A percentile compares a stretch with the other conserved stretches of the same genome.
These are phyloP conservation scores for Contarinia nasturtii DNA, from an alignment of 1,140 invertebrate species.

Conservation along the genomic window DNA sequence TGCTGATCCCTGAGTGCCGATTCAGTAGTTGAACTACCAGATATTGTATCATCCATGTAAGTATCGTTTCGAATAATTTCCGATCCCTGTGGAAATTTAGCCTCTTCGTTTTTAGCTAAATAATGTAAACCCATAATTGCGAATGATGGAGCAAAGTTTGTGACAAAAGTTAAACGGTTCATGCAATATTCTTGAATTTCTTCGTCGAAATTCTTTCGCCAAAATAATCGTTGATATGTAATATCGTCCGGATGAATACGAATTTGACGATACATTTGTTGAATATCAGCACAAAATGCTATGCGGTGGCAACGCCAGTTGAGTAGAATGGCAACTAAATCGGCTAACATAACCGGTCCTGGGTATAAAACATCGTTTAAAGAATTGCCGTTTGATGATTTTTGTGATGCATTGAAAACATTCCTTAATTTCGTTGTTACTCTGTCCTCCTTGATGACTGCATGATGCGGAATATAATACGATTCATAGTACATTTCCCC, in stretches of 20 bases:
- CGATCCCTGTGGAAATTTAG: background rate
- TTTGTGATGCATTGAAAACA: conserved; percentile 17
- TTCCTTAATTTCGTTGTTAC: conserved; percentile 15
- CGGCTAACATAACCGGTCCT: conserved; percentile 19
- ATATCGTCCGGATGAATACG: conserved; percentile 11
- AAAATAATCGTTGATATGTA: conserved; percentile 18
- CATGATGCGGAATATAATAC: conserved; percentile 24
- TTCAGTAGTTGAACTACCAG: conserved; percentile 11
- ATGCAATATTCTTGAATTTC: conserved; percentile 5
- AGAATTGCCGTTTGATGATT: conserved; percentile 10
- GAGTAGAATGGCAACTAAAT: conserved; percentile 14
- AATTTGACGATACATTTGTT: conserved; percentile 17
- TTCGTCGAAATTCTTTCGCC: conserved; percentile 7
- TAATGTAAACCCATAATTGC: conserved; percentile 11
- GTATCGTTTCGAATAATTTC: conserved; percentile 10
- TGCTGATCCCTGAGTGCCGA: conserved; percentile 6
- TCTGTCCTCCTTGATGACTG: conserved; percentile 12
- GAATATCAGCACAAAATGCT: conserved; percentile 11
- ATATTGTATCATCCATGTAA: conserved; percentile 26
- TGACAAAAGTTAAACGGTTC: conserved; percentile 13
- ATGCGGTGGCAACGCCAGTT: conserved; percentile 10
- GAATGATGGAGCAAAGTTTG: conserved; percentile 11
- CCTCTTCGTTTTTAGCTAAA: conserved; percentile 5
- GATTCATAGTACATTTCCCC: background rate
- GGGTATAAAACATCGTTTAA: conserved; percentile 15